Conservation (phyloP, 1,140 invertebrate genomes). For the Wasmannia auropunctata region DNA sequence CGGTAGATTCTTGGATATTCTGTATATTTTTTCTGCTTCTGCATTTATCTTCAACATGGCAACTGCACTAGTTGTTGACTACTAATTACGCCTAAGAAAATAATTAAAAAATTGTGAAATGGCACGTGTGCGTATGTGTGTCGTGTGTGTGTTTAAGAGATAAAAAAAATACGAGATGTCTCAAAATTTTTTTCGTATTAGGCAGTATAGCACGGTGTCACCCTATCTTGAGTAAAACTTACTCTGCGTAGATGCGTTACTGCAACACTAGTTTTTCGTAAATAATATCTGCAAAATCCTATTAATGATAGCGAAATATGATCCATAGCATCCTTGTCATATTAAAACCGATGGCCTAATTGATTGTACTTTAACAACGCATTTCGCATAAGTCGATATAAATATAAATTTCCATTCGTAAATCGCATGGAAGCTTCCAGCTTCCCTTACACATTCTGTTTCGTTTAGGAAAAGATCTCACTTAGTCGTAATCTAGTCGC, state of each 20-base stretch:
- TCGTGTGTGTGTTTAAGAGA: not conserved
- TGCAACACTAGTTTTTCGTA: slow-evolving; percentile 4
- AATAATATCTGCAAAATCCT: slow-evolving; percentile 10
- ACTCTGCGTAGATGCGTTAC: not conserved
- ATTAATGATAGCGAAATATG: not conserved
- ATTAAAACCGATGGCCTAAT: slow-evolving; percentile 30
- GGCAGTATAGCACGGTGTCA: slow-evolving; percentile 6
- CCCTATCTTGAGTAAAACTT: slow-evolving; percentile 5
- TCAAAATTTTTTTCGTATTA: not conserved
- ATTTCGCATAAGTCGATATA: not conserved
- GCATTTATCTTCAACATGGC: not conserved
- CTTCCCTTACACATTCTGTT: not conserved
- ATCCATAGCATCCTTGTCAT: not conserved
- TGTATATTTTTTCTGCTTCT: slow-evolving; percentile 5
- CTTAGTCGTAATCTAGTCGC: slow-evolving; percentile 41
- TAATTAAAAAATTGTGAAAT: slow-evolving; percentile 4
- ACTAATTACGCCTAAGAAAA: slow-evolving; percentile 31
- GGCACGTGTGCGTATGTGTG: not conserved
- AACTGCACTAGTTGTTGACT: not conserved
- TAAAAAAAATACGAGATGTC: not conserved
- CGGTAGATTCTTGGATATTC: not conserved
- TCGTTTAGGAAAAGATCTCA: slow-evolving; percentile 39
- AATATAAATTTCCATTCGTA: slow-evolving; percentile 8
- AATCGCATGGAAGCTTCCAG: not conserved
- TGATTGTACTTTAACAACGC: not conserved